Base-by-base conservation (phyloP, 2,113 vertebrate genomes). In the Rhynchomys soricoides region DNA sequence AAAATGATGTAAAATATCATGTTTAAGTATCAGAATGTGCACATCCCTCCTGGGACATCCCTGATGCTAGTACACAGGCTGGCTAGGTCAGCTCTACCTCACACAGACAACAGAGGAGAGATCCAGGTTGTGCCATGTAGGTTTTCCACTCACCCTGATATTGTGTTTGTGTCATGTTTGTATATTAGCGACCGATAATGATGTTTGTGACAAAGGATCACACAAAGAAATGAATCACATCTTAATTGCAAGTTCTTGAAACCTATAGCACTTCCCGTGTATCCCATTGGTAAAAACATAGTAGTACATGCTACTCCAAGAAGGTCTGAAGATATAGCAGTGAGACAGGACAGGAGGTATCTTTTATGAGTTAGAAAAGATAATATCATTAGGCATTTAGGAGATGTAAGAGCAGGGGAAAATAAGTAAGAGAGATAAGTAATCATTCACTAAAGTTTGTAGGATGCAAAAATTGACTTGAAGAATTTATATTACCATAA, bases 61-160 rank as follows among this genome's bases (percentile, higher is more conserved):
- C 8, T 48, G 50, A 48, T 22, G 12, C 7, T 0, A 22, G 13
- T 11, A 8, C 17, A 43, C 8, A 9, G n/a, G 11, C 3, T 4
- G 2, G 62, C 16, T 55, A 40, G 24, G 5, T 62, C 13, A 43
- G 17, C 64, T 88, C 13, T 50, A 26, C 10, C 68, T 43, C 68
- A 0, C 0, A 3, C 59, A 9, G 43, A 68, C 71, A 52, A 50
- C 74, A 70, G 66, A 13, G 15, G 11, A 9, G 4, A 71, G 11
- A 37, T 21, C 1, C 16, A 15, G 19, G 4, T 89, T 52, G 55
- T 59, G 24, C 40, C 48, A 3, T 37, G 24, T n/a, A 43, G 6
- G 9, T 29, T 74, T 70, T 64, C 66, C 79, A 3, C 45, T 70
- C 9, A 78, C 43, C 37, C 5, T 45, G 31, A 43, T n/a, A 37